Evolutionary conservation across 2,113 vertebrate genomes (phyloP), one percentile per base, ranked within the genome.

Genomic region (Nyctibius bracteatus): DNA sequence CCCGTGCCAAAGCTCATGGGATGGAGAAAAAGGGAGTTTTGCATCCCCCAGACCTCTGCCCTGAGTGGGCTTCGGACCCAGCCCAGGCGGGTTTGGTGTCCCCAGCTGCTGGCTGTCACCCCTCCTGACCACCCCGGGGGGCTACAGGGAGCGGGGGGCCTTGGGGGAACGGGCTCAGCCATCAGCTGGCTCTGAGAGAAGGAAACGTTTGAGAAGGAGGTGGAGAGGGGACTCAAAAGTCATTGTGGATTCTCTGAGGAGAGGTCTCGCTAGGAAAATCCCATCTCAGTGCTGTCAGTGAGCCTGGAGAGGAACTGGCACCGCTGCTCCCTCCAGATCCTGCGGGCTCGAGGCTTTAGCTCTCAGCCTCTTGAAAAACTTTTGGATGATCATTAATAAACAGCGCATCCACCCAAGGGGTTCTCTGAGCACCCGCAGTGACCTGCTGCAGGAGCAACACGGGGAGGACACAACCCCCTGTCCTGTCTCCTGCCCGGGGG

Each of bases 311-410:
- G 30, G 21, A 78, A 27, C 52, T 2, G 3, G 35, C n/a, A n/a
- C n/a, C 46, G 43, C 33, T 55, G 33, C 62, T 90, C 33, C 12
- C 28, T 63, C 57, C 58, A 89, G 54, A 49, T 19, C 74, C 66
- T 0, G 0, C 5, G 63, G 55, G 55, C 62, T 87, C 2, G 0
- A 24, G 30, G 21, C 35, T 21, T 49, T 7, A 54, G 39, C 67
- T 71, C 74, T 70, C 55, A 78, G 79, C 58, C 59, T 70, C 28
- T 2, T 30, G 58, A 55, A 90, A 95, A 97, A 97, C 90, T 96
- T 95, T 95, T n/a, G 16, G 44, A 9, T 51, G 17, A 12, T 77
- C 41, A 39, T 30, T 51, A 75, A 28, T 15, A 65, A 87, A 37
- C 39, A 82, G 46, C 1, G 2, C 23, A 35, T 55, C 49, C 54